Base-by-base conservation (phyloP, 2,797 vertebrate species). In the Heterohyrax brucei region DNA sequence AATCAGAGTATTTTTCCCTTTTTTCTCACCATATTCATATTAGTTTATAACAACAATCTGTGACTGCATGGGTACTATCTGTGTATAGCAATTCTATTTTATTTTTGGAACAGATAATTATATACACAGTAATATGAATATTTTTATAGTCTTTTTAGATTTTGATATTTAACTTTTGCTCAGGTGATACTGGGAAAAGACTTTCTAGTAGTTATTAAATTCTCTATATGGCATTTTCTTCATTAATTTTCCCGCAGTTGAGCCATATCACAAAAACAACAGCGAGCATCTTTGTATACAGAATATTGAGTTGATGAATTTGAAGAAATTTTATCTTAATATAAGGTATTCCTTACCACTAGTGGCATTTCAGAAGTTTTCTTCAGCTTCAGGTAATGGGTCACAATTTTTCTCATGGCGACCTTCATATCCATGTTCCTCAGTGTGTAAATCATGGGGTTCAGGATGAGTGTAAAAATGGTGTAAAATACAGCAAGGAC, bases 401-500 rank as follows among this genome's bases (percentile, higher is more conserved):
- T 64, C 26, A 64, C 46, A 81, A 96, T 96, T 87, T 97, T 98
- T 28, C 61, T 92, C 94, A 98, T 92, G 56, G 95, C 92, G 61
- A 18, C 14, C 50, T 97, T 98, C 87, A 97, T 96, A 24, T 97
- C 95, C 78, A 72, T 82, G 0, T 97, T 98, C 46, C 98, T 97
- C 89, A 98, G 79, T 39, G 97, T 97, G 0, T 98, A 98, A 81
- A 97, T 96, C 10, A 97, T 79, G 1, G 97, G 97, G 14, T 97
- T 98, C 44, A 98, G 53, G 48, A 96, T 90, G 2, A 97, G 98
- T 3, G 96, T 97, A 24, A 97, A 96, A 68, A 97, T 44, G 0
- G 97, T 98, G 1, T 97, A 98, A 97, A 98, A 97, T 53, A 98
- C 70, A 0, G 96, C 95, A 46, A 98, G 96, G 61, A 97, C 30